phyloP scores from a whole-genome alignment of 2,113 vertebrate species.

The Spheniscus mendiculus region DNA sequence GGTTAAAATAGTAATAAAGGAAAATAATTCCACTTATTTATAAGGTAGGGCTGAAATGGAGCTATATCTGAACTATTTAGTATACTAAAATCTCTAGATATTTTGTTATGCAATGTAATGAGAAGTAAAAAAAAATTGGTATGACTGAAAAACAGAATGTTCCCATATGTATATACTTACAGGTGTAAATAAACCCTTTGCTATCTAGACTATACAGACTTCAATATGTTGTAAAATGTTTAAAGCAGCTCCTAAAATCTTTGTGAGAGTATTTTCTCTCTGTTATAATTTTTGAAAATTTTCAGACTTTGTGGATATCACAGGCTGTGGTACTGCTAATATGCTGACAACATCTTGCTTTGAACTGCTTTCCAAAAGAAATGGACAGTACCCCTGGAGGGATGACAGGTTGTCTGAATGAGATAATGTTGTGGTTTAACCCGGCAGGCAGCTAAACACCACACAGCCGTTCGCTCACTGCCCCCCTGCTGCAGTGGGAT shows the following conservation, averaged over 20 bases:
- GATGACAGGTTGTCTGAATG: slow-evolving; percentile 57
- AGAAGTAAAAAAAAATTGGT: neutral
- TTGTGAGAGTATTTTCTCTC: neutral
- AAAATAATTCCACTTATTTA: neutral
- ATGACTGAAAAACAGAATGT: neutral
- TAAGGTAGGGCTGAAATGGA: neutral
- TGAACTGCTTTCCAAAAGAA: slow-evolving; percentile 23
- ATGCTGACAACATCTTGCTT: slow-evolving; percentile 53
- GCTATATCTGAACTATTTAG: neutral
- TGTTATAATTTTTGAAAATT: neutral
- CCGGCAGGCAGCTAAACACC: too few relatives aligned
- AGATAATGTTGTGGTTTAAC: neutral
- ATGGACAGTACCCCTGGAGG: slow-evolving; percentile 37
- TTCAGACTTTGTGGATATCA: neutral
- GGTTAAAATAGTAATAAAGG: neutral
- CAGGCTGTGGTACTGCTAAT: neutral
- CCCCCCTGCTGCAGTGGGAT: too few relatives aligned
- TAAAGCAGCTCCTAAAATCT: neutral
- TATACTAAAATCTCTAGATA: neutral
- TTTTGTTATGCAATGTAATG: neutral
- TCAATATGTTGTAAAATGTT: neutral
- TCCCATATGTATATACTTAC: neutral
- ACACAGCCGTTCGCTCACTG: too few relatives aligned
- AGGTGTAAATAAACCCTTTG: neutral
- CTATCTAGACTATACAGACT: neutral